Percentiles rank a stretch among this genome's conserved stretches.
phyloP scores from a whole-genome alignment of 2,888 invertebrate genomes.

The Agelastica alni region DNA sequence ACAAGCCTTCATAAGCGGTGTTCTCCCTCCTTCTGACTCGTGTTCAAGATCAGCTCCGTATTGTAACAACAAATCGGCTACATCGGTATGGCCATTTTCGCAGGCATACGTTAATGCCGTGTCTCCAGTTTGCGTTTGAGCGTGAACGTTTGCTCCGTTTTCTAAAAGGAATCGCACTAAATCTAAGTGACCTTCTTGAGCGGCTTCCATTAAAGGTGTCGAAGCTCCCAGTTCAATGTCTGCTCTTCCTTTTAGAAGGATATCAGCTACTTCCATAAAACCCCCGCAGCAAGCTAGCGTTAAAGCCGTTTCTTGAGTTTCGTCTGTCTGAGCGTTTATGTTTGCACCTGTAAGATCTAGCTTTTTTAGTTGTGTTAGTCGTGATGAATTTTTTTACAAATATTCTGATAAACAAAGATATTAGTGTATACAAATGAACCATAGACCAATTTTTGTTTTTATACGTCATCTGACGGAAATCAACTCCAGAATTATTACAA shows the following conservation, averaged over 20 bases:
- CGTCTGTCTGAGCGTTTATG: conserved; percentile 98
- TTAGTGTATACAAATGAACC: too few species aligned
- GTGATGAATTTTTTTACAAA: too few species aligned
- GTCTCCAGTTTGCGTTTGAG: conserved; percentile 80
- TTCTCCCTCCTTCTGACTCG: conserved; percentile 93
- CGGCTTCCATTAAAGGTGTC: conserved; percentile 97
- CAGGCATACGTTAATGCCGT: conserved; percentile 90
- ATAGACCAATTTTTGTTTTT: too few species aligned
- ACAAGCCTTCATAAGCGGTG: conserved; percentile 98
- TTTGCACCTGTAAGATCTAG: conserved; percentile 72
- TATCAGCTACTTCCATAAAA: conserved; percentile 93
- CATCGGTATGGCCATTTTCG: conserved; percentile 98
- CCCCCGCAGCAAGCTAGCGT: conserved; percentile 94
- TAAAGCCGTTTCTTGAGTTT: conserved; percentile 95
- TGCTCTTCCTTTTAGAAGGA: conserved; percentile 92
- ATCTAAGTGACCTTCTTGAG: conserved; percentile 87
- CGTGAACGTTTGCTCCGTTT: conserved; percentile 88
- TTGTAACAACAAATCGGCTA: conserved; percentile 88
- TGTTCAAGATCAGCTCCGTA: conserved; percentile 93
- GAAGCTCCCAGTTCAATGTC: conserved; percentile 94
- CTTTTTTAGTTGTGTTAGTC: too few species aligned
- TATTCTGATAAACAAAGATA: too few species aligned
- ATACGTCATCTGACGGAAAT: too few species aligned
- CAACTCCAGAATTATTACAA: too few species aligned
- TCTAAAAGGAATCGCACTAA: conserved; percentile 69